Conservation (phyloP, 2,888 invertebrate genomes). For the Ochropacha duplaris region DNA sequence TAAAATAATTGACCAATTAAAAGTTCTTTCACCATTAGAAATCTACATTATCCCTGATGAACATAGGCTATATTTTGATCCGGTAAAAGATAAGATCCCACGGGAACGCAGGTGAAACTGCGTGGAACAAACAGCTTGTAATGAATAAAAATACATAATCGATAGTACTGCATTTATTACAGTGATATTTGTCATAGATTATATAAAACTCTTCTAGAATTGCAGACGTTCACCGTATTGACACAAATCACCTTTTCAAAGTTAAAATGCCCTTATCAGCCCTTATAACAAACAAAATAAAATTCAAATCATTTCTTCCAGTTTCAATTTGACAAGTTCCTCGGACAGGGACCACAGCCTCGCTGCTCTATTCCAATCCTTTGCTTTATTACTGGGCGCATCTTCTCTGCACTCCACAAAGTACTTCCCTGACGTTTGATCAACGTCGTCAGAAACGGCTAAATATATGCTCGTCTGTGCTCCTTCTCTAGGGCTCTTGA, state of each 20-base stretch:
- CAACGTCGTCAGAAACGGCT: slow-evolving; percentile 89
- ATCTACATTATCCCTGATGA: too few species aligned
- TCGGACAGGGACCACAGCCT: slow-evolving; percentile 88
- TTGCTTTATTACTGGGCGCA: slow-evolving; percentile 82
- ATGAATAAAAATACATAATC: too few species aligned
- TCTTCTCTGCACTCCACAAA: slow-evolving; percentile 89
- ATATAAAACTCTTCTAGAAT: too few species aligned
- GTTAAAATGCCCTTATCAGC: not conserved
- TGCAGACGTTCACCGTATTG: too few species aligned
- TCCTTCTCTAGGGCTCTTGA: slow-evolving; percentile 89
- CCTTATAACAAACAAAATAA: not conserved
- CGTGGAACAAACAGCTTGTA: too few species aligned
- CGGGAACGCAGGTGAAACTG: too few species aligned
- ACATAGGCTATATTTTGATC: too few species aligned
- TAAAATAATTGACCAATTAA: too few species aligned
- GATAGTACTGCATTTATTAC: too few species aligned
- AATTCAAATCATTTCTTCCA: slow-evolving; percentile 46
- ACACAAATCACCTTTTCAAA: not conserved
- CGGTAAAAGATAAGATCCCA: too few species aligned
- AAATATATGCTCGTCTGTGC: slow-evolving; percentile 90
- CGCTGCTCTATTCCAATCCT: slow-evolving; percentile 86
- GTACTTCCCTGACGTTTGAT: slow-evolving; percentile 88
- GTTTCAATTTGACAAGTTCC: slow-evolving; percentile 57
- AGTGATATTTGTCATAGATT: too few species aligned
- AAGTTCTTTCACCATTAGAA: too few species aligned